phyloP scores from a whole-genome alignment of 2,113 vertebrate species.

The Origma solitaria region DNA sequence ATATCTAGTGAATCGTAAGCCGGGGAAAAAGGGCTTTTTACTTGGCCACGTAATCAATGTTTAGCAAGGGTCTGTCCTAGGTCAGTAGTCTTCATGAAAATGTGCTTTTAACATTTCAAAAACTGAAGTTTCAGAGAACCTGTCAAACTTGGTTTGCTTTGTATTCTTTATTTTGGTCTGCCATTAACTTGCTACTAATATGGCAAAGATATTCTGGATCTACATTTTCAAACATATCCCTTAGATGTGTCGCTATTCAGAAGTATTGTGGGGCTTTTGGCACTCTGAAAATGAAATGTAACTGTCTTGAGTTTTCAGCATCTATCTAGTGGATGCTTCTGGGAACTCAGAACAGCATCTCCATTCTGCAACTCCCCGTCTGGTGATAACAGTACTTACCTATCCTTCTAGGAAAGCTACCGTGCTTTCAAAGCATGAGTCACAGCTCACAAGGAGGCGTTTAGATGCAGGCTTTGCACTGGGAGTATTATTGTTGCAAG shows the following conservation, averaged over 20 bases:
- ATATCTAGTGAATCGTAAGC: neutral
- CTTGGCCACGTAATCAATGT: neutral
- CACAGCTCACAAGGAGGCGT: neutral
- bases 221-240: neutral
- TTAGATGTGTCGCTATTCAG: neutral
- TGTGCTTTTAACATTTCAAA: neutral
- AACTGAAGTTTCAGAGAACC: neutral
- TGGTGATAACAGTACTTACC: neutral
- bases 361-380: neutral
- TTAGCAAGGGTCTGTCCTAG: neutral
- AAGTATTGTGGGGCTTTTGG: neutral
- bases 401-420: neutral
- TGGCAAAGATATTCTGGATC: neutral
- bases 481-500: neutral
- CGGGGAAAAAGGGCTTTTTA: neutral
- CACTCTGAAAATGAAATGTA: neutral
- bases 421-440: neutral
- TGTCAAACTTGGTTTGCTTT: neutral
- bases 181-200: neutral
- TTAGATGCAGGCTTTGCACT: neutral
- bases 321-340: neutral
- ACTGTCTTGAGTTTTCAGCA: neutral
- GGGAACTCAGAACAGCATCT: neutral
- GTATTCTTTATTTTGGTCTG: neutral
- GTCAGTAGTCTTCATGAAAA: neutral